Base-by-base conservation (phyloP, 2,113 vertebrate species). In the Boleophthalmus pectinirostris region DNA sequence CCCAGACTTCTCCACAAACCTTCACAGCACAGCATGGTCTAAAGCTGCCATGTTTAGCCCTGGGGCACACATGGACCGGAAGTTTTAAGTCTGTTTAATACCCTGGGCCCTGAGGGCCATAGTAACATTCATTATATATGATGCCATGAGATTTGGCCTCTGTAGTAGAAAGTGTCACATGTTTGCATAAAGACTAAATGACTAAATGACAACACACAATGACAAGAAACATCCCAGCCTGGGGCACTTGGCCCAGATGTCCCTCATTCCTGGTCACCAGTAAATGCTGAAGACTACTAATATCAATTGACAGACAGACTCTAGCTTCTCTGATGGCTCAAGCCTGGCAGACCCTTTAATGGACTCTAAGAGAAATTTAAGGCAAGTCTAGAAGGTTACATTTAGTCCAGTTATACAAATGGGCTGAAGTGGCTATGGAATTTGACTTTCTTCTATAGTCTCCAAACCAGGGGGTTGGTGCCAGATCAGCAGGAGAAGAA, bases 81-180 rank as follows among this genome's bases (percentile, higher is more conserved):
- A 90, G 87, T 81, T 75, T 89, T 91, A 91, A 86, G 85, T 86
- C 82, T 85, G 79, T 76, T 79, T 89, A 89, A 90, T 86, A 90
- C 85, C 81, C 78, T 60, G 49, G 57, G 79, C 82, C 86, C 83
- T 3, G 70, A 87, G 85, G 89, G 68, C 66, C 70, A 56, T 70
- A 78, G 71, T 72, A 71, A 78, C 12, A 13, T 83, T 89, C 90
- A 87, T 90, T 87, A 89, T 88, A 87, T 89, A 79, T 81, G 83
- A 72, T 24, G 82, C 89, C 77, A 75, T 35, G 0, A 82, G 85
- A 72, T 53, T 64, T 20, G 2, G 74, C 66, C 69, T 80, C 75
- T 86, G 85, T 64, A 77, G 83, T 70, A 67, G 85, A 90, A 90
- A 90, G 88, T 89, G 89, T 90, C 89, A 77, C 85, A 82, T 92